A percentile compares a stretch with the other conserved stretches of the same genome.
Conservation (phyloP, 2,888 invertebrate species). For the Lutraria lutraria region DNA sequence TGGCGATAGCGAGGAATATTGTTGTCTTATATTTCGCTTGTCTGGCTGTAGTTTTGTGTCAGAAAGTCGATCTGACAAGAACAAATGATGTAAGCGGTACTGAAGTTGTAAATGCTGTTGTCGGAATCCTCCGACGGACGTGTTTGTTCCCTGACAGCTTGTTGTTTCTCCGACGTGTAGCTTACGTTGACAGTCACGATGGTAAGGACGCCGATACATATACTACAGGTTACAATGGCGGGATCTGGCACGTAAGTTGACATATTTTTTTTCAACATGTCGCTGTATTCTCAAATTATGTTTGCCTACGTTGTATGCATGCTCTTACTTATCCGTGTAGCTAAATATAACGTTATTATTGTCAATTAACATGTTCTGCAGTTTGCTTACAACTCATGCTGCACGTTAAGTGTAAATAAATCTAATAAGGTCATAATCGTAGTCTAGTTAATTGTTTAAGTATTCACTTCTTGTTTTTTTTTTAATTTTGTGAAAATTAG, state of each 20-base stretch:
- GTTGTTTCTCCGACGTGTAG: constrained; percentile 75
- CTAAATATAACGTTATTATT: too few relatives aligned
- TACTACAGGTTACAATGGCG: constrained; percentile 73
- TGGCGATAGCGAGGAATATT: neutral
- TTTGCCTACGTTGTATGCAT: too few relatives aligned
- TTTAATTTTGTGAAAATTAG: too few relatives aligned
- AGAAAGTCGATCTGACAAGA: constrained; percentile 65
- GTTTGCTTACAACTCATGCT: too few relatives aligned
- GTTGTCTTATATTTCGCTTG: neutral
- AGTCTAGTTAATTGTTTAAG: too few relatives aligned
- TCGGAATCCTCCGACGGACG: constrained; percentile 61
- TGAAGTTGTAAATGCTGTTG: constrained; percentile 73
- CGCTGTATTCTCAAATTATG: too few relatives aligned
- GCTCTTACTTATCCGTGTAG: too few relatives aligned
- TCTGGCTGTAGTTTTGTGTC: neutral
- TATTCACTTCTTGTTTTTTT: too few relatives aligned
- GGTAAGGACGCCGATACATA: constrained; percentile 72
- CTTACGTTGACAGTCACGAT: constrained; percentile 78
- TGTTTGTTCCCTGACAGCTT: constrained; percentile 78
- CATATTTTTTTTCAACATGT: neutral
- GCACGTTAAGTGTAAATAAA: too few relatives aligned
- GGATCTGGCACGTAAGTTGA: constrained; percentile 80
- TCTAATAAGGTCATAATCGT: too few relatives aligned
- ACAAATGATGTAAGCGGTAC: constrained; percentile 61
- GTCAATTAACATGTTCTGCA: too few relatives aligned